Percentiles rank a stretch among this genome's conserved stretches.
Evolutionary conservation across 2,888 invertebrate genomes (phyloP).

Genomic region (Odontothrips loti): DNA sequence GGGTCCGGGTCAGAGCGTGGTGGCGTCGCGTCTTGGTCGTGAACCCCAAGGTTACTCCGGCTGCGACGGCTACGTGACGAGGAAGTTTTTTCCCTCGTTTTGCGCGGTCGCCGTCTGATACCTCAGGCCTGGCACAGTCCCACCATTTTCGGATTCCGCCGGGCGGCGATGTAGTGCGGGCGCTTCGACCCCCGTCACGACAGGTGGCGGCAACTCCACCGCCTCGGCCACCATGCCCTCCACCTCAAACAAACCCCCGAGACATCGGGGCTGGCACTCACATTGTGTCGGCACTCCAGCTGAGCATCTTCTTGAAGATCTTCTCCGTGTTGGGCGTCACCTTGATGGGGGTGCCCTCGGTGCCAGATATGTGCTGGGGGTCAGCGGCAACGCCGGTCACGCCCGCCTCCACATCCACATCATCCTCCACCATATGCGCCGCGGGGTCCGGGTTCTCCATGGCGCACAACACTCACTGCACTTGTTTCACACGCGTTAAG

Average conservation of each 20-base stretch:
- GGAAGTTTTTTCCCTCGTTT: too few relatives aligned
- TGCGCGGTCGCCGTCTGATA: background rate
- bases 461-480: conserved; percentile 1
- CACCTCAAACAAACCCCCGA: background rate
- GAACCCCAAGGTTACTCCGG: too few relatives aligned
- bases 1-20: too few relatives aligned
- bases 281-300: conserved; percentile 22
- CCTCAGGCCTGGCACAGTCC: background rate
- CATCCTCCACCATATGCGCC: conserved; percentile 18
- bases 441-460: conserved; percentile 21
- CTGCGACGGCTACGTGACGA: too few relatives aligned
- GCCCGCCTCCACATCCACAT: conserved; percentile 9
- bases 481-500: background rate
- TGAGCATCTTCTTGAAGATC: conserved; percentile 21
- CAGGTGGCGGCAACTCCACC: too few relatives aligned
- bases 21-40: too few relatives aligned
- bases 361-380: background rate
- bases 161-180: too few relatives aligned
- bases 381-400: background rate
- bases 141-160: background rate
- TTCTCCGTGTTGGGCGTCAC: conserved; percentile 9
- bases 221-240: too few relatives aligned
- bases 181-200: too few relatives aligned
- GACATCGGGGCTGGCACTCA: background rate
- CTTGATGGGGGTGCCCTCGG: conserved; percentile 18